These are phyloP conservation scores for Bombus affinis DNA, from an alignment of 1,140 invertebrate genomes.

Conservation along the genomic window DNA sequence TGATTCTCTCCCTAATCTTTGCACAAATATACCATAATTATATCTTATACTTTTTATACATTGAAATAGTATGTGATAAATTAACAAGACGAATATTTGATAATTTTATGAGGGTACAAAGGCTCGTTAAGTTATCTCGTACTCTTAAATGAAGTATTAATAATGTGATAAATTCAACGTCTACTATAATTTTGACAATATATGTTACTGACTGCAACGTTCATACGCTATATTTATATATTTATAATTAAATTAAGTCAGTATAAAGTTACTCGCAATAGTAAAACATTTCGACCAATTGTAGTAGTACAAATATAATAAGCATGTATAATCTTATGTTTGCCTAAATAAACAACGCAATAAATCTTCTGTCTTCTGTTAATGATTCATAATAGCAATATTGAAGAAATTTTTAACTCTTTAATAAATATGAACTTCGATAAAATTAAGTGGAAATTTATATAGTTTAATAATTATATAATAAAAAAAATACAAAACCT, in stretches of 20 bases:
- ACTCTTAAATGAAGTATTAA: conserved; percentile 58
- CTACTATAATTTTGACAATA: conserved; percentile 46
- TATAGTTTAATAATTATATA: not conserved
- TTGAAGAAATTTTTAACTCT: not conserved
- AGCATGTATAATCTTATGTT: not conserved
- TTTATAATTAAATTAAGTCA: not conserved
- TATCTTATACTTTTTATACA: not conserved
- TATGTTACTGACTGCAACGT: too few species aligned
- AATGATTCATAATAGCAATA: not conserved
- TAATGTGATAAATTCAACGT: too few species aligned
- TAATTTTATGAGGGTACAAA: conserved; percentile 47
- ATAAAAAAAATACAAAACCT: not conserved
- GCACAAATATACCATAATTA: not conserved
- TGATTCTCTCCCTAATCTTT: not conserved
- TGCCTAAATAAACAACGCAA: not conserved
- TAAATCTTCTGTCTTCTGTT: not conserved
- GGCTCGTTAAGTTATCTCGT: conserved; percentile 60
- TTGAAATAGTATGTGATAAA: conserved; percentile 2
- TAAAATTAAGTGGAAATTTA: not conserved
- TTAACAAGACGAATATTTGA: conserved; percentile 21
- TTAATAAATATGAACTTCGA: not conserved
- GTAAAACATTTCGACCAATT: not conserved
- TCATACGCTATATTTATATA: not conserved
- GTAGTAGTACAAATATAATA: not conserved
- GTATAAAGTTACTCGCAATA: not conserved